Evolutionary conservation across 2,797 vertebrate species (phyloP).

Genomic region (Chrysolophus pictus): DNA sequence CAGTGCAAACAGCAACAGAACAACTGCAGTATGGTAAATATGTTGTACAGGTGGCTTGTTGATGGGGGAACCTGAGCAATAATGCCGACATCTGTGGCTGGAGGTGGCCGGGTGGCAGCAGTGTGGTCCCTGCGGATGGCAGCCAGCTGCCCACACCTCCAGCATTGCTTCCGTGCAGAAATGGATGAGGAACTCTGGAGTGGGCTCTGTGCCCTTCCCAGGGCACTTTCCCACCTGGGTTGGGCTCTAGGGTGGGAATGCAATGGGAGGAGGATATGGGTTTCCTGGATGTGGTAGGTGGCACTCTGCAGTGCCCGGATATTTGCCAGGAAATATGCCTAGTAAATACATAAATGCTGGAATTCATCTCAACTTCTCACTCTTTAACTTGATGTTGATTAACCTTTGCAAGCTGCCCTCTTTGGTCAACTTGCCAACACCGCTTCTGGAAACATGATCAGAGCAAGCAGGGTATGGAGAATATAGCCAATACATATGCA

Average conservation of each 20-base stretch:
- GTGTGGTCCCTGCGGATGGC: constrained; percentile 55
- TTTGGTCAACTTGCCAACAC: neutral
- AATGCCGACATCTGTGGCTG: constrained; percentile 70
- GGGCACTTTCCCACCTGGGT: neutral
- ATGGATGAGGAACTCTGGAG: neutral
- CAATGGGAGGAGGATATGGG: neutral
- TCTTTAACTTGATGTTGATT: neutral
- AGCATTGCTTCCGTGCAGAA: neutral
- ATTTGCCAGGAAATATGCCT: neutral
- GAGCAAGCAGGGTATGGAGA: neutral
- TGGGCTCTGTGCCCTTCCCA: neutral
- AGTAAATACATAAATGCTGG: neutral
- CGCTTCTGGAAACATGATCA: neutral
- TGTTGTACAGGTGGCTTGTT: constrained; percentile 79
- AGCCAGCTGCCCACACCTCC: constrained; percentile 67
- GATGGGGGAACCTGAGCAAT: constrained; percentile 69
- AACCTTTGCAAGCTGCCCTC: neutral
- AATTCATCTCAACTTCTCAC: neutral
- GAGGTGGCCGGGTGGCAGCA: constrained; percentile 40
- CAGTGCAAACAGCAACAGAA: constrained; percentile 46
- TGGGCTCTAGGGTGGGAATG: neutral
- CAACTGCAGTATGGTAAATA: constrained; percentile 64
- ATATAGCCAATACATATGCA: neutral
- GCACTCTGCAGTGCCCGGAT: neutral
- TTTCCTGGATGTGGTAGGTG: neutral